These are phyloP conservation scores for Agapetus fuscipes DNA, from an alignment of 2,888 invertebrate species.

Conservation along the genomic window DNA sequence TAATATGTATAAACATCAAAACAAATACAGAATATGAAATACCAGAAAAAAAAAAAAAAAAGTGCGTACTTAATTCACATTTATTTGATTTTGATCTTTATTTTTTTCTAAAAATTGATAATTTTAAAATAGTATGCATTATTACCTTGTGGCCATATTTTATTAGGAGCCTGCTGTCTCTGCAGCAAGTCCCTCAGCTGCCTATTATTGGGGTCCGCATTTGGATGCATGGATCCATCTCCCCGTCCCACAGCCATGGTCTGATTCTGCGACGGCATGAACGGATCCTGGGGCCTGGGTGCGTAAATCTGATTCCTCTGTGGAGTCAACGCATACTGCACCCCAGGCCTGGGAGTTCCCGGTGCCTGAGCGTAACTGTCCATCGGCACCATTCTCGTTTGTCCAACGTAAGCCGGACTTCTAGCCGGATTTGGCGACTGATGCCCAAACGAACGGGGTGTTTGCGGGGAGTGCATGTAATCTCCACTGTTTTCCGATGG, in stretches of 20 bases:
- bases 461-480: constrained; percentile 31
- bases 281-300: constrained; percentile 22
- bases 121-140: too few species aligned
- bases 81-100: not conserved
- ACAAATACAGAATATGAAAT: too few species aligned
- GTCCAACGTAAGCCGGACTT: constrained; percentile 23
- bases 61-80: too few species aligned
- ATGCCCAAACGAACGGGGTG: constrained; percentile 28
- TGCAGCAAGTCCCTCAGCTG: constrained; percentile 76
- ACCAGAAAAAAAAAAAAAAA: too few species aligned
- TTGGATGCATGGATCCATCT: constrained; percentile 28
- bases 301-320: constrained; percentile 29
- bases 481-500: constrained; percentile 24
- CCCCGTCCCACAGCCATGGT: constrained; percentile 11
- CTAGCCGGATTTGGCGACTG: constrained; percentile 23
- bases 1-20: too few species aligned
- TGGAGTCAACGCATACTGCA: constrained; percentile 26
- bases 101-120: not conserved
- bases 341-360: constrained; percentile 43
- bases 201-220: constrained; percentile 52
- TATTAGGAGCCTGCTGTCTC: constrained; percentile 51
- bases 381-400: constrained; percentile 25
- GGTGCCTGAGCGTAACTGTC: constrained; percentile 46
- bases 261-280: constrained; percentile 11
- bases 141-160: constrained; percentile 42